Evolutionary conservation across 2,113 vertebrate species (phyloP).

Genomic region (Aythya baeri): DNA sequence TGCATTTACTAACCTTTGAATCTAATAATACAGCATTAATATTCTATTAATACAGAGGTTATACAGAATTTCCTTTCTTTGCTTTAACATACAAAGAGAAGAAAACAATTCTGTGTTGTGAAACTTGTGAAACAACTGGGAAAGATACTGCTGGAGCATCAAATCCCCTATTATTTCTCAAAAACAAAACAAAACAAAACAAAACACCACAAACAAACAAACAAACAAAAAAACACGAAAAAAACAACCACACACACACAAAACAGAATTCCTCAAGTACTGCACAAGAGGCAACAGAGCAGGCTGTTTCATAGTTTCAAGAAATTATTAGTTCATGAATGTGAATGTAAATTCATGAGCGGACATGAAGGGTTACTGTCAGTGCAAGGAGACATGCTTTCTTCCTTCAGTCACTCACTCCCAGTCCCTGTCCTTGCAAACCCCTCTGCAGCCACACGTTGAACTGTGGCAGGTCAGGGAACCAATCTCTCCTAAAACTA

Average conservation of each 20-base stretch:
- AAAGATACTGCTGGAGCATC: neutral
- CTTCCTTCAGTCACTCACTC: neutral
- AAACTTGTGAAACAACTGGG: neutral
- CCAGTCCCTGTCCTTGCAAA: neutral
- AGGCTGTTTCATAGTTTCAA: neutral
- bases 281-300: fast-evolving
- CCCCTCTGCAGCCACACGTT: neutral
- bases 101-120: neutral
- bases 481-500: neutral
- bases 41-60: neutral
- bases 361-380: neutral
- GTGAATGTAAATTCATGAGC: neutral
- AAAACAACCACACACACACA: no score
- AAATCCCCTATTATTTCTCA: neutral
- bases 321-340: neutral
- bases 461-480: neutral
- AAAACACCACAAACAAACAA: no score
- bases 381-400: neutral
- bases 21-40: neutral
- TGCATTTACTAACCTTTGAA: constrained; percentile 7
- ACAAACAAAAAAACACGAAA: no score
- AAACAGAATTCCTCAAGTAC: neutral
- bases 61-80: neutral
- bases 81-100: neutral
- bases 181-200: no score